Percentiles rank a stretch among this genome's conserved stretches.
Conservation (phyloP, 1,140 invertebrate species). For the Wasmannia auropunctata region DNA sequence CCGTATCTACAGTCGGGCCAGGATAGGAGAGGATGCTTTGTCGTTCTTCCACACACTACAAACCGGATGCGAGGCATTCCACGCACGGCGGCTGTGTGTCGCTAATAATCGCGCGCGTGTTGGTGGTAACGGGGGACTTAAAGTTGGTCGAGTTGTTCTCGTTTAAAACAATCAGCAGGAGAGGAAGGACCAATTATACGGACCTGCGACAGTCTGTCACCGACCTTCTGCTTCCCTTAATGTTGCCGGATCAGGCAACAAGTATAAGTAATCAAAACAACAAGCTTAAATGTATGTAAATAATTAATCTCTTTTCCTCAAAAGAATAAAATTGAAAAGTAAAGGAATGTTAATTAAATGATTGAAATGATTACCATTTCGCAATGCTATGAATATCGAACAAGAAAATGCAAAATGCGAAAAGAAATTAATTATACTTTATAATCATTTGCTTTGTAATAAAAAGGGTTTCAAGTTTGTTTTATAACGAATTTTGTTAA, state of each 20-base stretch:
- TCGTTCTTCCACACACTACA: conserved; percentile 67
- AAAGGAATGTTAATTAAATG: neutral
- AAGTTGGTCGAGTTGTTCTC: conserved; percentile 80
- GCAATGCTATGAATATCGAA: neutral
- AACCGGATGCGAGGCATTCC: conserved; percentile 81
- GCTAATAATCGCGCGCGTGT: conserved; percentile 81
- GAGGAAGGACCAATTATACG: conserved; percentile 83
- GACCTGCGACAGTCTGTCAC: conserved; percentile 75
- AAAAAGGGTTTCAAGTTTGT: neutral
- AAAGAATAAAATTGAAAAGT: neutral
- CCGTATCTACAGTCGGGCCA: conserved; percentile 54
- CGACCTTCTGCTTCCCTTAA: conserved; percentile 66
- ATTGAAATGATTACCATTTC: neutral
- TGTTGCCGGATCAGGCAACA: conserved; percentile 47
- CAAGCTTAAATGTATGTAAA: neutral
- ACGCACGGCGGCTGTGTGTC: conserved; percentile 72
- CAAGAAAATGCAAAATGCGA: neutral
- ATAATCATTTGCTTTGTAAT: neutral
- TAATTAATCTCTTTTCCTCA: neutral
- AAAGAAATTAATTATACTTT: neutral
- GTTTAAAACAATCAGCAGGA: conserved; percentile 84
- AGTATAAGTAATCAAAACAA: conserved; percentile 55
- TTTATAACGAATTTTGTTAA: neutral
- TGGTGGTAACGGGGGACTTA: conserved; percentile 76
- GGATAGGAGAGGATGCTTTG: conserved; percentile 63